Evolutionary conservation across 2,888 invertebrate species (phyloP), one percentile per base, ranked within the genome.

Genomic region (Ypsolopha sequella): DNA sequence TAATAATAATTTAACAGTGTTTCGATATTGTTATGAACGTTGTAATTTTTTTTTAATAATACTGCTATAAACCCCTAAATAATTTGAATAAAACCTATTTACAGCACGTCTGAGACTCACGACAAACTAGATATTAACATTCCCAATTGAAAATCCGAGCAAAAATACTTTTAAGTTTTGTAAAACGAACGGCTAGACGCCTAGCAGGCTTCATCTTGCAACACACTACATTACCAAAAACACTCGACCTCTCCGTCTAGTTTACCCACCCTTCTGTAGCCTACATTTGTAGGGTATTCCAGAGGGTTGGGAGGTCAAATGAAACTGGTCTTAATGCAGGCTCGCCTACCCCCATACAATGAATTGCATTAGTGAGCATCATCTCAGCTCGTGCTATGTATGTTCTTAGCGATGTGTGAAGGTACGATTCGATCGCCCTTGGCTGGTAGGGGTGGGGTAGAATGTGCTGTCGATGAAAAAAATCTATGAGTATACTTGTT

Each of bases 311-410:
- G 10, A 56, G 70, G 39, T 66, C 65, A 54, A 13, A 10, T 7
- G n/a, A 33, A 54, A 58, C 59, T 56, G 44, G 35, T 13, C 10
- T n/a, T 59, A 55, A 54, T 60, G 65, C 63, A 70, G 65, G 74
- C 50, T 73, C 78, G 76, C 73, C 74, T 73, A 70, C 71, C 39
- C 46, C 39, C 50, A 39, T 74, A 80, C 81, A 81, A 81, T 80
- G 81, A 79, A 81, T 81, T 77, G 81, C 76, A 80, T 79, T 79
- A 76, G 74, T 76, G 75, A 80, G 78, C 80, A 80, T 69, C 66
- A 67, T 65, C 72, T 70, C 65, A 66, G 66, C 24, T 24, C 24
- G 24, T 24, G 24, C 24, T 75, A 74, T 75, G 76, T 76, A 75
- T 75, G 80, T 72, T 78, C 69, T 74, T 76, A 77, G 48, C 47